Evolutionary conservation across 2,797 vertebrate species (phyloP).

Genomic region (Clarias laeviceps): DNA sequence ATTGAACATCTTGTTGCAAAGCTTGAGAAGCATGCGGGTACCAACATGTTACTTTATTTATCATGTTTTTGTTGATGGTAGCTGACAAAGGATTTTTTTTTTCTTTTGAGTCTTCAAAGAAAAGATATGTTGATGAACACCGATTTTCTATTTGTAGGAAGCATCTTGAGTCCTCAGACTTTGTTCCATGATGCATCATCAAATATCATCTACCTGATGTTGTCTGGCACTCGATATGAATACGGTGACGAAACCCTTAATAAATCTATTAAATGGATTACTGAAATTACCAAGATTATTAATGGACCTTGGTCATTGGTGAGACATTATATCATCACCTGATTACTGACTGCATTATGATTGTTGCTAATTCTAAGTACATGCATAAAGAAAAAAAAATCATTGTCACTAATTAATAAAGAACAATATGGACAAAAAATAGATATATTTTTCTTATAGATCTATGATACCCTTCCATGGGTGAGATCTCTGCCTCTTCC

Average conservation of each 20-base stretch:
- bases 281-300: conserved; percentile 63
- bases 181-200: conserved; percentile 69
- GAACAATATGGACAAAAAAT: not conserved
- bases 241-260: conserved; percentile 64
- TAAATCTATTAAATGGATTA: not conserved
- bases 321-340: conserved; percentile 42
- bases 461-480: too few relatives aligned
- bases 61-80: not conserved
- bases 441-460: too few relatives aligned
- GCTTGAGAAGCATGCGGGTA: conserved; percentile 66
- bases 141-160: not conserved
- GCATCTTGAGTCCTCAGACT: conserved; percentile 60
- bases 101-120: not conserved
- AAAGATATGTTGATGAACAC: not conserved
- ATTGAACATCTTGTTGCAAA: conserved; percentile 48
- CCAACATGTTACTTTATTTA: not conserved
- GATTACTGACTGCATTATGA: not conserved
- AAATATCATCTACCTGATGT: conserved; percentile 73
- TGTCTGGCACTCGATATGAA: conserved; percentile 70
- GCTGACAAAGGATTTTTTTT: not conserved
- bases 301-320: conserved; percentile 77
- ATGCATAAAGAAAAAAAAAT: not conserved
- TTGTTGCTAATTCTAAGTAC: not conserved
- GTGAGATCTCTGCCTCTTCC: too few relatives aligned
- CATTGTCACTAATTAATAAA: not conserved